phyloP scores from a whole-genome alignment of 2,797 vertebrate genomes.

The Hapalemur alaotrensis region DNA sequence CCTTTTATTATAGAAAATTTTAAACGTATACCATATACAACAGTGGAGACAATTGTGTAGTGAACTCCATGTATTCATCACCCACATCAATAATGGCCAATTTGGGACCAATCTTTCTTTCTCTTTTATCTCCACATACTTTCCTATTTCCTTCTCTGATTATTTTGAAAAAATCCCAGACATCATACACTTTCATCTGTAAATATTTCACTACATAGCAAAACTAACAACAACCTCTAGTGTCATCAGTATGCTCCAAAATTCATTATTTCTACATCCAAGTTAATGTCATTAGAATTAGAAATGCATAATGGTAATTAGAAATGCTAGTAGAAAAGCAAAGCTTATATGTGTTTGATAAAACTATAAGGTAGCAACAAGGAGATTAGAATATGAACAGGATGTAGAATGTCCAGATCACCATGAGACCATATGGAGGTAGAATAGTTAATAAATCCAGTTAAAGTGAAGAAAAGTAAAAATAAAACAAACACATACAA shows the following conservation, averaged over 20 bases:
- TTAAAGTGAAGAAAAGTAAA: not conserved
- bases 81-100: not conserved
- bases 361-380: not conserved
- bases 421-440: not conserved
- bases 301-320: not conserved
- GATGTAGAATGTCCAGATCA: not conserved
- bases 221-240: not conserved
- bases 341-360: not conserved
- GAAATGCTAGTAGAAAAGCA: not conserved
- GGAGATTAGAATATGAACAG: not conserved
- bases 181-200: not conserved
- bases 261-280: not conserved
- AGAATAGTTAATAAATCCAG: not conserved
- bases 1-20: not conserved
- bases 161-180: not conserved
- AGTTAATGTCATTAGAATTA: not conserved
- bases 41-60: not conserved
- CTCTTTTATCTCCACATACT: not conserved
- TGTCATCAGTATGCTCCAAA: not conserved
- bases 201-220: not conserved
- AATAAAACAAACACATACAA: not conserved
- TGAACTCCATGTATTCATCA: not conserved
- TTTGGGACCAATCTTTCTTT: not conserved
- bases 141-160: not conserved
- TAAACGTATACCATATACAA: not conserved